phyloP scores from a whole-genome alignment of 2,797 vertebrate species.

The Chelon auratus region DNA sequence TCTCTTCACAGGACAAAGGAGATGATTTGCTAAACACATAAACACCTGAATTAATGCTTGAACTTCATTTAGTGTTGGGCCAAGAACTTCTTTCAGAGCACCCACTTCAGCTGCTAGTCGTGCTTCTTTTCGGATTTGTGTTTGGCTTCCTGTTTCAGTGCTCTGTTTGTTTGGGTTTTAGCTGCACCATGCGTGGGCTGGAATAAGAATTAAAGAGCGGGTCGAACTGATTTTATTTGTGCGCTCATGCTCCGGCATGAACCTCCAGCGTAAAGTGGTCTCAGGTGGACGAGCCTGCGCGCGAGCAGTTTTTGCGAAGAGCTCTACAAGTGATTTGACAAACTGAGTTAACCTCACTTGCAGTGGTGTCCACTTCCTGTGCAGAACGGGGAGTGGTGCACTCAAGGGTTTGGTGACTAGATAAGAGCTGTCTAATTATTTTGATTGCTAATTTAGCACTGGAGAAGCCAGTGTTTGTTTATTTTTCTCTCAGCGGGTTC shows the following conservation, averaged over 20 bases:
- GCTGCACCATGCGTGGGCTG: no score
- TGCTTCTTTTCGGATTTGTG: no score
- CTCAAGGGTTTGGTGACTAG: slow-evolving; percentile 27
- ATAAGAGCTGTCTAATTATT: slow-evolving; percentile 50
- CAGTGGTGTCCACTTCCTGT: slow-evolving; percentile 5
- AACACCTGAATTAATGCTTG: no score
- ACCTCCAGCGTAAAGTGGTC: slow-evolving; percentile 13
- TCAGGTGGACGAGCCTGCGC: slow-evolving; percentile 37
- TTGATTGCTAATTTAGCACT: slow-evolving; percentile 56
- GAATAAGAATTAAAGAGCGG: not conserved
- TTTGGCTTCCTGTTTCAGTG: no score
- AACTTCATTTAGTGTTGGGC: no score
- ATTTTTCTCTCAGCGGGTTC: slow-evolving; percentile 30
- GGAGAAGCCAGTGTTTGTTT: slow-evolving; percentile 49
- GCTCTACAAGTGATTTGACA: slow-evolving; percentile 24
- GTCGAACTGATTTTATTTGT: no score
- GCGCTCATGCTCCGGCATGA: slow-evolving; percentile 7
- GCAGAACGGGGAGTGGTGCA: not conserved
- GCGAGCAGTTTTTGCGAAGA: slow-evolving; percentile 29
- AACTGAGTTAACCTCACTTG: slow-evolving; percentile 20
- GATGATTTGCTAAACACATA: no score
- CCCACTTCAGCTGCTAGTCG: no score
- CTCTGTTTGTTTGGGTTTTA: no score
- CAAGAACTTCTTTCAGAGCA: no score
- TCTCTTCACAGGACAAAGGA: no score